These are phyloP conservation scores for Himalopsyche kuldschensis DNA, from an alignment of 2,888 invertebrate species.

Conservation along the genomic window DNA sequence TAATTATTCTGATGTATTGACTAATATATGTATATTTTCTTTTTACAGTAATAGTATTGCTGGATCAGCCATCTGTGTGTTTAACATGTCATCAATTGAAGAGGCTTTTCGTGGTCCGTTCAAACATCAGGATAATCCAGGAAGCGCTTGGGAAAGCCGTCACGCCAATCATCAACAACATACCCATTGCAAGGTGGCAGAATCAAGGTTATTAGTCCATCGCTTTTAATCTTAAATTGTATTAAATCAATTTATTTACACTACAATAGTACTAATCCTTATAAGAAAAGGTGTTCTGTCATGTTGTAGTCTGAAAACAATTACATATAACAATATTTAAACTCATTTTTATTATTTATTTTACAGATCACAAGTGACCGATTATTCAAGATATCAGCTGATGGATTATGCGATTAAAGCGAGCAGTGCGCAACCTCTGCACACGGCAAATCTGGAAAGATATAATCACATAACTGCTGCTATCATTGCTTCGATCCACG, in stretches of 20 bases:
- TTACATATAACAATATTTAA: too few species aligned
- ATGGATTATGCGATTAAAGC: constrained; percentile 88
- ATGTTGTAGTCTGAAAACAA: not conserved
- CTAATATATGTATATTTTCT: constrained; percentile 9
- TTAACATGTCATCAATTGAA: constrained; percentile 80
- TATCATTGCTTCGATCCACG: constrained; percentile 71
- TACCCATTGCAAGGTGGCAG: constrained; percentile 59
- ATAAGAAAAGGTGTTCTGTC: not conserved
- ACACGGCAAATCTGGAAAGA: constrained; percentile 69
- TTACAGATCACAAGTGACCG: constrained; percentile 53
- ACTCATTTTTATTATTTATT: too few species aligned
- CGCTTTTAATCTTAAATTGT: not conserved
- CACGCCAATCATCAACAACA: constrained; percentile 61
- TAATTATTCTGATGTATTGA: not conserved
- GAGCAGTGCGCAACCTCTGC: constrained; percentile 68
- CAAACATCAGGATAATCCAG: constrained; percentile 77
- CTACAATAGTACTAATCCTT: not conserved
- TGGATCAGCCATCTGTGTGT: constrained; percentile 91
- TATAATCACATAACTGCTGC: constrained; percentile 83
- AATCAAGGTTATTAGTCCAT: not conserved
- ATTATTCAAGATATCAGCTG: constrained; percentile 77
- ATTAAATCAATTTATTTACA: not conserved
- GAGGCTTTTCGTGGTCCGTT: constrained; percentile 83
- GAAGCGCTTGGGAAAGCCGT: constrained; percentile 76
- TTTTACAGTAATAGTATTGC: constrained; percentile 75